These are phyloP conservation scores for Lagopus muta DNA, from an alignment of 2,113 vertebrate genomes.

Conservation along the genomic window DNA sequence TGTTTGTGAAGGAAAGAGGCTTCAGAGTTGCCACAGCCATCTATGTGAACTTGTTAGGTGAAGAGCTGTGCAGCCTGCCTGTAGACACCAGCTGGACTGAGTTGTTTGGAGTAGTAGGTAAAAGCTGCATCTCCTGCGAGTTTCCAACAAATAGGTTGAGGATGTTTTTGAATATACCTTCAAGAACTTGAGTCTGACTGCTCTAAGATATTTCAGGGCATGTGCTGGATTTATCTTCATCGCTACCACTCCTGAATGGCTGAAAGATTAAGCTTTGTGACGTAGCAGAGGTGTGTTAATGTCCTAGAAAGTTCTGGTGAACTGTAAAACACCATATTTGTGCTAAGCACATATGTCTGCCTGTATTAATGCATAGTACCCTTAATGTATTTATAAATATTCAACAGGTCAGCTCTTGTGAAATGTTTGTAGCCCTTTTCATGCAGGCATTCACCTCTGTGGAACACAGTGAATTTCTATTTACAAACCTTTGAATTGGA, in stretches of 20 bases:
- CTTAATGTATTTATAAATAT: slow-evolving; percentile 23
- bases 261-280: not conserved
- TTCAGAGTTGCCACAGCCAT: not conserved
- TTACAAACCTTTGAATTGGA: not conserved
- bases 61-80: not conserved
- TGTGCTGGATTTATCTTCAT: not conserved
- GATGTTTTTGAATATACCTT: not conserved
- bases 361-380: not conserved
- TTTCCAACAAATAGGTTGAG: not conserved
- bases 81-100: not conserved
- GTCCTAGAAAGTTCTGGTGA: not conserved
- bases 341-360: not conserved
- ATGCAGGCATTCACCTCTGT: not conserved
- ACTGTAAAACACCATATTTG: not conserved
- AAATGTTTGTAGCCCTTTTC: not conserved
- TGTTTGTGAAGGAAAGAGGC: not conserved
- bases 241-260: not conserved
- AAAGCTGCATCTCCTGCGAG: not conserved
- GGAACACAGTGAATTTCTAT: slow-evolving; percentile 4
- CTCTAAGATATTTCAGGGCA: not conserved
- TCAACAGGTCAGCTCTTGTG: slow-evolving; percentile 1
- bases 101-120: not conserved
- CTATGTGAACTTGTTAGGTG: not conserved
- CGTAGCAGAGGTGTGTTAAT: not conserved
- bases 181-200: not conserved